phyloP scores from a whole-genome alignment of 2,888 invertebrate species.

The Luperina nickerlii region DNA sequence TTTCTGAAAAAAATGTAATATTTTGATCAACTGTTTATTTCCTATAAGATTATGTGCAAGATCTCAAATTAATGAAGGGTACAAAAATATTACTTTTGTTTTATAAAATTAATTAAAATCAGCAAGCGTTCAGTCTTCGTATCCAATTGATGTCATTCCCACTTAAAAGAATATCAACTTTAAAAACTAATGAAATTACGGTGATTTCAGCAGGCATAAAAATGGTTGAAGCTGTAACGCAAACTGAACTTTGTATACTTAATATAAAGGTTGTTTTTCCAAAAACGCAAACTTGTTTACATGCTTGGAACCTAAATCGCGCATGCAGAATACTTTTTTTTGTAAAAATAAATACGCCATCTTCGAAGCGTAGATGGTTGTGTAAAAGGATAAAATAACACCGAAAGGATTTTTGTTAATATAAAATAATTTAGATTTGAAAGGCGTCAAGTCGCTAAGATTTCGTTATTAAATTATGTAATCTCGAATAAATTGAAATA shows the following conservation, averaged over 20 bases:
- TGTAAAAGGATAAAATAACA: constrained; percentile 20
- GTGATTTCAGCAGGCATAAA: not conserved
- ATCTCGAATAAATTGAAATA: constrained; percentile 83
- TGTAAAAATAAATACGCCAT: not conserved
- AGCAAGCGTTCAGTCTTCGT: not conserved
- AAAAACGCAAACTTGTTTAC: not conserved
- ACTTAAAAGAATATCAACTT: not conserved
- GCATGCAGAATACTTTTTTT: not conserved
- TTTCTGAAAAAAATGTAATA: constrained; percentile 11
- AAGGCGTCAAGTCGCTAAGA: constrained; percentile 63
- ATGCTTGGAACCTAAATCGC: not conserved
- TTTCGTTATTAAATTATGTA: constrained; percentile 81
- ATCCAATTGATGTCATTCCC: not conserved
- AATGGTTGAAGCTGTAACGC: not conserved
- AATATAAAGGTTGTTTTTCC: not conserved
- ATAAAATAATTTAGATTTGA: constrained; percentile 63
- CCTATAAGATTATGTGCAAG: constrained; percentile 22
- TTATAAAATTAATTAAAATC: not conserved
- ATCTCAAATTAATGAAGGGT: constrained; percentile 17
- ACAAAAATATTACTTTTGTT: constrained; percentile 1
- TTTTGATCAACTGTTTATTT: constrained; percentile 2
- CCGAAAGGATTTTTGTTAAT: constrained; percentile 42
- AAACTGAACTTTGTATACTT: not conserved
- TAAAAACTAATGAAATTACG: not conserved
- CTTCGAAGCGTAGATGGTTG: not conserved